These are phyloP conservation scores for Brachyalestes nurse DNA, from an alignment of 2,797 vertebrate species.

Conservation along the genomic window DNA sequence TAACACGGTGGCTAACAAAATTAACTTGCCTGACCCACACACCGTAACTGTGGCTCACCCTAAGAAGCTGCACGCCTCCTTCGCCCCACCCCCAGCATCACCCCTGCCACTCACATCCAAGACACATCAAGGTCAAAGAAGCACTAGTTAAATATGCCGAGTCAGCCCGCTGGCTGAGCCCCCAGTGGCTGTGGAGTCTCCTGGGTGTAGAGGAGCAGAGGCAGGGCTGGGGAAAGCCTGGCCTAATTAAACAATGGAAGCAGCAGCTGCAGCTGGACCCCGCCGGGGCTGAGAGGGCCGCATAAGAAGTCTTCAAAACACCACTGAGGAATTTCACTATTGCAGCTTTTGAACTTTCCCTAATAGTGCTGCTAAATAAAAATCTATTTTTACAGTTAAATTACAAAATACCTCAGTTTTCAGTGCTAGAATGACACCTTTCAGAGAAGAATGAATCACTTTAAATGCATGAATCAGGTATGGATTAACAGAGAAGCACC, in stretches of 20 bases:
- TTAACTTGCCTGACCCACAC: neutral
- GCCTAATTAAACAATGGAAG: conserved; percentile 15
- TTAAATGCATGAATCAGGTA: too few relatives aligned
- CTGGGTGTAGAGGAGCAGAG: neutral
- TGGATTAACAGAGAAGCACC: too few relatives aligned
- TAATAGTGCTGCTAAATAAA: too few relatives aligned
- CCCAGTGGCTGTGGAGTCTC: conserved; percentile 15
- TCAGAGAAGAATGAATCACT: too few relatives aligned
- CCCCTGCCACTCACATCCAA: neutral
- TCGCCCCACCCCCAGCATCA: neutral
- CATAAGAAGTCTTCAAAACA: neutral
- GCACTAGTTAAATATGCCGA: conserved; percentile 8
- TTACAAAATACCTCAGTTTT: too few relatives aligned
- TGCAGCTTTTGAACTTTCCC: neutral
- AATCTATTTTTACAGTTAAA: too few relatives aligned
- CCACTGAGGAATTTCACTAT: neutral
- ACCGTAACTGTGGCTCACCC: neutral
- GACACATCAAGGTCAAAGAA: conserved; percentile 27
- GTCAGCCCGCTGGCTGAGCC: neutral
- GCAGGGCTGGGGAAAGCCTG: neutral
- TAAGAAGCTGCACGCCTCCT: neutral
- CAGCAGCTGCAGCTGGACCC: neutral
- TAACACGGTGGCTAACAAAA: neutral
- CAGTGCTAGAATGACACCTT: too few relatives aligned
- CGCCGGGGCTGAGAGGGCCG: neutral